Conservation (phyloP, 1,140 invertebrate genomes). For the Macrocentrus cingulum region DNA sequence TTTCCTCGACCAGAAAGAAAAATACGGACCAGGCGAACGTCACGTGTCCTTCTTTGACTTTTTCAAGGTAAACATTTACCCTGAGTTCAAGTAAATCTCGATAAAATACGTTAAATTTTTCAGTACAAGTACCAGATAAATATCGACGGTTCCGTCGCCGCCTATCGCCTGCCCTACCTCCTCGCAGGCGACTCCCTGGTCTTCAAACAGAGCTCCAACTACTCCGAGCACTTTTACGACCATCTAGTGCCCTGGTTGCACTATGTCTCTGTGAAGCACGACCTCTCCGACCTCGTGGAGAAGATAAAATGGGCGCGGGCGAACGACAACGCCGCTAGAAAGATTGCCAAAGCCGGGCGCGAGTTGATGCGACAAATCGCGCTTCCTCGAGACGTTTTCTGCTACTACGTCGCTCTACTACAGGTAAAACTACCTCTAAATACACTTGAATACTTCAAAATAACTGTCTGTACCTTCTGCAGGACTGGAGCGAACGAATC, state of each 20-base stretch:
- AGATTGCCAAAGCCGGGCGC: conserved; percentile 73
- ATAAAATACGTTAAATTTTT: too few species aligned
- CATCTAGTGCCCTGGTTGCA: conserved; percentile 75
- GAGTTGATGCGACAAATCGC: conserved; percentile 78
- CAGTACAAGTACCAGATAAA: conserved; percentile 96
- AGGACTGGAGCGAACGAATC: conserved; percentile 77
- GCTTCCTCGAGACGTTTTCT: conserved; percentile 83
- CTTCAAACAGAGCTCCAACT: conserved; percentile 89
- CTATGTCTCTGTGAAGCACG: conserved; percentile 79
- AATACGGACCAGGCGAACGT: conserved; percentile 82
- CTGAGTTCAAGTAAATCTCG: not conserved
- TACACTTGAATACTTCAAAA: conserved; percentile 7
- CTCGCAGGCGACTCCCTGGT: conserved; percentile 83
- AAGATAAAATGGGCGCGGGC: conserved; percentile 78
- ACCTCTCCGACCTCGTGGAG: conserved; percentile 81
- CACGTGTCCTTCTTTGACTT: conserved; percentile 93
- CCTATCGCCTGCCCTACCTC: conserved; percentile 91
- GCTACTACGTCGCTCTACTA: conserved; percentile 84
- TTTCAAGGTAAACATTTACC: conserved; percentile 80
- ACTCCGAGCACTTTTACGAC: conserved; percentile 93
- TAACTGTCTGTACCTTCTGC: conserved; percentile 36
- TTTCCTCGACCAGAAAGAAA: conserved; percentile 80
- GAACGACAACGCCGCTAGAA: conserved; percentile 72
- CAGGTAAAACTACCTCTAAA: conserved; percentile 50
- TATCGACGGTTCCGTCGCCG: conserved; percentile 94